Evolutionary conservation across 2,888 invertebrate species (phyloP).

Genomic region (Phoronis australis): DNA sequence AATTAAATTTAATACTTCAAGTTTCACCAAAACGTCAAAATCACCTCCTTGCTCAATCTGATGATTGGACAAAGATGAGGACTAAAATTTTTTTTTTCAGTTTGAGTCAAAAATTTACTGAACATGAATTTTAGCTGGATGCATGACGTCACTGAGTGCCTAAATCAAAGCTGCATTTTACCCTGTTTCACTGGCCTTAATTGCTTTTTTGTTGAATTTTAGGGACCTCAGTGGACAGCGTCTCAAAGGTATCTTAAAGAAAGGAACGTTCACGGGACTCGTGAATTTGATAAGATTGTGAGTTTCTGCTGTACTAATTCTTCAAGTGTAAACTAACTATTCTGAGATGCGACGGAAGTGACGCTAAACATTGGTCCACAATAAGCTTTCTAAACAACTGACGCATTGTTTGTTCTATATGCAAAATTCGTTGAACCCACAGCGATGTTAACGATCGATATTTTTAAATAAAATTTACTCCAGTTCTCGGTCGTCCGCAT

Average conservation of each 20-base stretch:
- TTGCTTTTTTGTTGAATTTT: too few relatives aligned
- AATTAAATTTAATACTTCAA: background rate
- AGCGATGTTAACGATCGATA: too few relatives aligned
- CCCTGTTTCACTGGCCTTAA: background rate
- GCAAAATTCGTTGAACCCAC: too few relatives aligned
- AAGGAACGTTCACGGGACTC: slow-evolving; percentile 48
- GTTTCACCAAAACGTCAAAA: background rate
- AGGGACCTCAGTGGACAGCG: slow-evolving; percentile 48
- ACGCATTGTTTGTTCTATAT: too few relatives aligned
- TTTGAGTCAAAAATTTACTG: background rate
- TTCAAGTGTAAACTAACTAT: slow-evolving; percentile 37
- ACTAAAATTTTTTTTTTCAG: slow-evolving; percentile 5
- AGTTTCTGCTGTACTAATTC: slow-evolving; percentile 29
- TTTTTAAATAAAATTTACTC: too few relatives aligned
- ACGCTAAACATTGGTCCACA: too few relatives aligned
- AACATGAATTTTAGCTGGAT: too few relatives aligned
- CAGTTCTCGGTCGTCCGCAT: too few relatives aligned
- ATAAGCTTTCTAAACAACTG: too few relatives aligned
- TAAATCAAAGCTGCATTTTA: background rate
- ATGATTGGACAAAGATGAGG: background rate
- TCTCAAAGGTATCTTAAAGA: slow-evolving; percentile 30
- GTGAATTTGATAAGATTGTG: too few relatives aligned
- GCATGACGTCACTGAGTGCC: background rate
- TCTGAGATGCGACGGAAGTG: background rate
- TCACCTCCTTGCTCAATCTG: background rate